Conservation (phyloP, 2,797 vertebrate species). For the Tauraco hartlaubi region DNA sequence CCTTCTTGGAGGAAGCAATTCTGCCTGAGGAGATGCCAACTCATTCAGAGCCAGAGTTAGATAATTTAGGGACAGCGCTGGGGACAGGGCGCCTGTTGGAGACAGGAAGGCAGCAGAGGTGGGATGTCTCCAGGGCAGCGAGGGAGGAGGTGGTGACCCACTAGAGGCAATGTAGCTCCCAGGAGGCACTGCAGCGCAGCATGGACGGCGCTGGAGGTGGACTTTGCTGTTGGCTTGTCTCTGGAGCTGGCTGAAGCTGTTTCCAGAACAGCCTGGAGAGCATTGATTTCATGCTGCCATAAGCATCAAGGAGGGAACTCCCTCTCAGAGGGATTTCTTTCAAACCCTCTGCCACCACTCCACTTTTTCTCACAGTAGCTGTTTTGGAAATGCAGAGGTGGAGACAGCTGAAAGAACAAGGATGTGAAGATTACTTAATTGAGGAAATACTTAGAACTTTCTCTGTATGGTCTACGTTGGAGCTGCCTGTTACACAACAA, state of each 20-base stretch:
- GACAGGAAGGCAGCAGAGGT: not conserved
- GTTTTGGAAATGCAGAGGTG: not conserved
- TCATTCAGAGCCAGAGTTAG: not conserved
- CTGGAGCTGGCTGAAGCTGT: not conserved
- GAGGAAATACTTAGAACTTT: conserved; percentile 3
- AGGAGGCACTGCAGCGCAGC: not conserved
- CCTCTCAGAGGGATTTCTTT: not conserved
- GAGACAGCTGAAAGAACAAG: not conserved
- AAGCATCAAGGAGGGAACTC: not conserved
- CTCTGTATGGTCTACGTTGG: accelerated
- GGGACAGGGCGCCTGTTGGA: accelerated
- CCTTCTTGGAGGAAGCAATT: not conserved
- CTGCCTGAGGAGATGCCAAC: not conserved
- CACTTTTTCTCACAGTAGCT: not conserved
- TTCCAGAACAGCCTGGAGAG: not conserved
- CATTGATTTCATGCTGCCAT: not conserved
- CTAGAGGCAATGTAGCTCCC: not conserved
- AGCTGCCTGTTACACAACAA: not conserved
- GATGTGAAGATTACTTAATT: not conserved
- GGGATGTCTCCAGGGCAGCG: not conserved
- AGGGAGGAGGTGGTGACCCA: not conserved
- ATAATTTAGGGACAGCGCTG: not conserved
- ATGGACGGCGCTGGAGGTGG: accelerated
- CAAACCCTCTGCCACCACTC: not conserved
- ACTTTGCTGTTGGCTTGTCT: not conserved